Base-by-base conservation (phyloP, 2,113 vertebrate species). In the Romanogobio albipinnatus region DNA sequence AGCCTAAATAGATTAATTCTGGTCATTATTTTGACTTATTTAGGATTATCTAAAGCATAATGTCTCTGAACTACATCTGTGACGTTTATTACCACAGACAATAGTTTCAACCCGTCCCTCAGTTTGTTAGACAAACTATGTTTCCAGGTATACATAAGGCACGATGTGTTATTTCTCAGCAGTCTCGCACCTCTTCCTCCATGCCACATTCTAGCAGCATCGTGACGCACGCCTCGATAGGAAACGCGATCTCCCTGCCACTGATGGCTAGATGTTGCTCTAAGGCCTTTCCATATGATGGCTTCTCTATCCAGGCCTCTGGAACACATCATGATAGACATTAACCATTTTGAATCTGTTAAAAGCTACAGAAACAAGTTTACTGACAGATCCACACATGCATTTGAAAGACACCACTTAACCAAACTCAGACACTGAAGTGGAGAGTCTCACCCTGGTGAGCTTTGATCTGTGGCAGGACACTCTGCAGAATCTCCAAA, bases 241-340 rank as follows among this genome's bases (percentile, higher is more conserved):
- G 96, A 88, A 97, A 97, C 80, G 96, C 96, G 0, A 97, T 97
- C 90, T 97, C 96, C 53, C 96, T 86, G 73, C 95, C 94, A 0
- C 96, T 97, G 90, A 96, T 92, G 0, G 90, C 87, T 76, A 97
- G 93, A 83, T 97, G 96, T 82, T 97, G 97, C 90, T 97, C 97
- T 91, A 99, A 91, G 33, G 97, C 95, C 90, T 99, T 99, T 88
- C 98, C 97, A 0, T 96, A 99, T 4, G 97, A 99, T 0, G 98
- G 98, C 90, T 99, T 99, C 92, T 99, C 98, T 84, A 98, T 95
- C 97, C 98, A 99, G 3, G 97, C 97, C 93, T 99, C 98, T 99
- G 96, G 75, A 87, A 90, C 70, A 87, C 85, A 91, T 84, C 88
- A 88, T 7, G 82, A 19, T 56, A 3, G 43, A 47, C 14, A 5